Conservation (phyloP, 2,888 invertebrate species). For the Amaurobius ferox region DNA sequence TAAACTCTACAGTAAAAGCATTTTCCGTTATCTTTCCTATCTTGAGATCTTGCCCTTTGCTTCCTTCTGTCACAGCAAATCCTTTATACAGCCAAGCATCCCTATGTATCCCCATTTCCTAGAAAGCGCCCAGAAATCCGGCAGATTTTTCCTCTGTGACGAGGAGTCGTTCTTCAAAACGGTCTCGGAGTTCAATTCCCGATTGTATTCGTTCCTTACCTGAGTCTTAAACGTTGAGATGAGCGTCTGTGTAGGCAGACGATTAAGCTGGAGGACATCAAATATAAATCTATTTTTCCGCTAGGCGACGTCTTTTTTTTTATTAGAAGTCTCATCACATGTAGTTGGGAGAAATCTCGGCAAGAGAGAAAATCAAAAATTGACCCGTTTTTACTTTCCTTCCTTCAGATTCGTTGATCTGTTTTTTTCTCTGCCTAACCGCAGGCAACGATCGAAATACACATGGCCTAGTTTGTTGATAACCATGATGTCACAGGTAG, state of each 20-base stretch:
- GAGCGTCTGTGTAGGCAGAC: not conserved
- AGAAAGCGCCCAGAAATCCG: not conserved
- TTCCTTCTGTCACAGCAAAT: not conserved
- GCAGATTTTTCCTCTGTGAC: not conserved
- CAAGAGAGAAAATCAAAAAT: slow-evolving; percentile 29
- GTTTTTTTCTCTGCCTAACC: not conserved
- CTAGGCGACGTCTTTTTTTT: slow-evolving; percentile 4
- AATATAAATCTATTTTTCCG: slow-evolving; percentile 13
- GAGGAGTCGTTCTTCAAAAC: not conserved
- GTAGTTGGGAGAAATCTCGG: slow-evolving; percentile 17
- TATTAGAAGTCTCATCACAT: slow-evolving; percentile 23
- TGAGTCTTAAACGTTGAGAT: not conserved
- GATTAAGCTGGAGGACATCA: not conserved
- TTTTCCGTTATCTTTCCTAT: not conserved
- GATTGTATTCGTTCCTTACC: not conserved
- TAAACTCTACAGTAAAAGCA: not conserved
- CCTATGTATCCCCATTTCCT: not conserved
- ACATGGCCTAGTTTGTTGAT: slow-evolving; percentile 35
- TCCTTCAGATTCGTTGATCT: slow-evolving; percentile 12
- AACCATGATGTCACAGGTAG: slow-evolving; percentile 18
- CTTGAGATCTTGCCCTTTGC: not conserved
- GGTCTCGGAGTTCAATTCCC: not conserved
- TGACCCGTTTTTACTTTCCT: slow-evolving; percentile 65
- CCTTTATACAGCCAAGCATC: not conserved
- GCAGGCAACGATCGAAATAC: slow-evolving; percentile 5